Conservation (phyloP, 2,797 vertebrate genomes). For the Gambelia wislizenii region DNA sequence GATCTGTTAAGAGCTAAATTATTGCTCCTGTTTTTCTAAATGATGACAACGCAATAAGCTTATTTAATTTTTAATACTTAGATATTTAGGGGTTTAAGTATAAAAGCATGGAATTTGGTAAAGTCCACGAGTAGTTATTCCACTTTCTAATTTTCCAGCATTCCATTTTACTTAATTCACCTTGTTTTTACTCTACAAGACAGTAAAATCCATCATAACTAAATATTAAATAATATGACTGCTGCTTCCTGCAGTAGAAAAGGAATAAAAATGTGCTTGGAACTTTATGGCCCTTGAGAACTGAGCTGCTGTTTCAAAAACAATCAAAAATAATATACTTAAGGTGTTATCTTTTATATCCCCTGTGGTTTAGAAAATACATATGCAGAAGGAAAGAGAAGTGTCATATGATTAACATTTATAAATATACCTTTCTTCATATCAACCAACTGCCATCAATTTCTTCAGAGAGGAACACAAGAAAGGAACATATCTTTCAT, state of each 20-base stretch:
- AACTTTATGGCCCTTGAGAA: slow-evolving; percentile 56
- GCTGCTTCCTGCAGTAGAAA: slow-evolving; percentile 43
- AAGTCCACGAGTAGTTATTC: slow-evolving; percentile 24
- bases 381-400: slow-evolving; percentile 53
- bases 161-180: slow-evolving; percentile 54
- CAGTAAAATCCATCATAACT: slow-evolving; percentile 46
- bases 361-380: slow-evolving; percentile 44
- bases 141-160: slow-evolving; percentile 8
- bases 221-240: slow-evolving; percentile 38
- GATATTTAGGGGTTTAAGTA: slow-evolving; percentile 38
- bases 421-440: slow-evolving; percentile 38
- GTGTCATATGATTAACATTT: slow-evolving; percentile 43
- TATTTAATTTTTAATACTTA: slow-evolving; percentile 53
- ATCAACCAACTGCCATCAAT: slow-evolving; percentile 44
- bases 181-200: slow-evolving; percentile 48
- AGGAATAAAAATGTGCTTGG: slow-evolving; percentile 43
- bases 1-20: slow-evolving; percentile 47
- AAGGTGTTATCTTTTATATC: slow-evolving; percentile 40
- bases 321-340: slow-evolving; percentile 33
- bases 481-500: slow-evolving; percentile 11
- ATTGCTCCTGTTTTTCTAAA: slow-evolving; percentile 5
- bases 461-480: slow-evolving; percentile 50
- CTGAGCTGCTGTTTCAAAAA: slow-evolving; percentile 47
- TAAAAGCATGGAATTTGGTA: slow-evolving; percentile 31
- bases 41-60: slow-evolving; percentile 2